Evolutionary conservation across 2,888 invertebrate genomes (phyloP), one percentile per base, ranked within the genome.

Genomic region (Acrocera orbiculus): DNA sequence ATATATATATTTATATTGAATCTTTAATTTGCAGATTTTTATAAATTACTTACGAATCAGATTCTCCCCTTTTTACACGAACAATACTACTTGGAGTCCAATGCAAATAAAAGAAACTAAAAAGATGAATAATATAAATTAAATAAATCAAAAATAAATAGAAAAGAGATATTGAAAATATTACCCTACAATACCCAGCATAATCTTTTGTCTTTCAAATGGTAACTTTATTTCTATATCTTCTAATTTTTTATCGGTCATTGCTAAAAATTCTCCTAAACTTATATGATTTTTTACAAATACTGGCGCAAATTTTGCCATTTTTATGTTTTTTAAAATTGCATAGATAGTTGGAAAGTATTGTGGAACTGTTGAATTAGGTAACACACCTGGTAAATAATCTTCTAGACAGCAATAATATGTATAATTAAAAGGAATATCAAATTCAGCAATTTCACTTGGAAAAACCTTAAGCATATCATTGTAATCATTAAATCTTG

Each of bases 321-420:
- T 49, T 23, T 45, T 40, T 9, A 58, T 44, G 0, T 51, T 46
- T 2, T 38, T 14, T 2, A 61, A 42, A 27, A 61, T 54, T 7
- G 36, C 17, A 26, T 48, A 44, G 1, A 61, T 42, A 29, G 60
- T 58, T 37, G 53, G 60, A 42, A 59, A 59, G 40, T 59, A 60
- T 37, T 57, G 55, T 0, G 59, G 59, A 6, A 55, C 56, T 16
- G 56, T 54, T 7, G 50, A 40, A 32, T 55, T 57, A 0, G 55
- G 40, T 17, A 58, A 58, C 17, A 58, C 49, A 19, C 57, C 49
- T 6, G 58, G 58, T 35, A 58, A 54, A 37, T 51, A 48, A 45
- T 59, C 56, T 9, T 49, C 43, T 16, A 58, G 39, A 8, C 47
- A 47, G 34, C 41, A 52, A 34, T 59, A 60, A 5, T 42, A 29